Conservation (phyloP, 2,888 invertebrate species). For the Rhagium mordax region DNA sequence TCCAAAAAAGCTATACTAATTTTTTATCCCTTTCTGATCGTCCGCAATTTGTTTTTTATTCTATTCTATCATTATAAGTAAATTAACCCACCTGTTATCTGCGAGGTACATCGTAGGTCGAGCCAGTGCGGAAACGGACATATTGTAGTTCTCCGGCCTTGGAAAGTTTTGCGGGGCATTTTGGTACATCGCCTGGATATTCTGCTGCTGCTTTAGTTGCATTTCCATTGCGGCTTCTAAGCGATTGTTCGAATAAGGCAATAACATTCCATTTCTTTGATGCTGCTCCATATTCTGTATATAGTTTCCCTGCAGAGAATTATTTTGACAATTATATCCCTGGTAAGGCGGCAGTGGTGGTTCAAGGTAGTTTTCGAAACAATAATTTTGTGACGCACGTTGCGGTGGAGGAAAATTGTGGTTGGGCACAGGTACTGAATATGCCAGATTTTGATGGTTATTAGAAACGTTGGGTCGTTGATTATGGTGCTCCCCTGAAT, state of each 20-base stretch:
- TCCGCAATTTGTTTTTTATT: too few species aligned
- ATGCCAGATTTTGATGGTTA: background rate
- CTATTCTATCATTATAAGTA: too few species aligned
- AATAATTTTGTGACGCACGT: background rate
- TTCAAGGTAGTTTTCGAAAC: background rate
- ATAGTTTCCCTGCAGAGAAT: background rate
- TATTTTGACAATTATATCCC: background rate
- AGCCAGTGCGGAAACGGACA: background rate
- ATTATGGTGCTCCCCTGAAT: background rate
- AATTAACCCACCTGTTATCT: constrained; percentile 18
- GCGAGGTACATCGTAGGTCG: background rate
- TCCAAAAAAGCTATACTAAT: too few species aligned
- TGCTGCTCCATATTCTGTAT: background rate
- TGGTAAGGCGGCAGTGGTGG: background rate
- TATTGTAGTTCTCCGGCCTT: background rate
- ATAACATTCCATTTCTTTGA: background rate
- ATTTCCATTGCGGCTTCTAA: background rate
- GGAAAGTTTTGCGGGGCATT: background rate
- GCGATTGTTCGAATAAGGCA: background rate
- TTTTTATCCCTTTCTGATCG: too few species aligned
- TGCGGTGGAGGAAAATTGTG: background rate
- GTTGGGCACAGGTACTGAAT: background rate
- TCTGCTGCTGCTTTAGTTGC: background rate
- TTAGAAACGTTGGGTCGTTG: background rate
- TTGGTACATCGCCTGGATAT: background rate